Percentiles rank a stretch among this genome's conserved stretches.
Conservation (phyloP, 2,113 vertebrate genomes). For the Felis catus region DNA sequence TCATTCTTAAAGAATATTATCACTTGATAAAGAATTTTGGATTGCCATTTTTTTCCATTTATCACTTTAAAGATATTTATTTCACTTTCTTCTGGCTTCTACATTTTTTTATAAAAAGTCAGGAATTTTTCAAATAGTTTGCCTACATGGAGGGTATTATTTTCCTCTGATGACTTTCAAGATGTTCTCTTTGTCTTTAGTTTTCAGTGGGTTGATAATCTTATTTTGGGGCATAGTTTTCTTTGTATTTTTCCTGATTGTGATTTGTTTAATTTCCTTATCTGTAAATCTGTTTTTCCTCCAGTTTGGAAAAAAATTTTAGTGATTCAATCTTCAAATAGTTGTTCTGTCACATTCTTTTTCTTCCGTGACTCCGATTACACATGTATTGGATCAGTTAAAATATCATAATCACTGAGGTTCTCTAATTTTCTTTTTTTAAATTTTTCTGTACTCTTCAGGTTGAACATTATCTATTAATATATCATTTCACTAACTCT, state of each 20-base stretch:
- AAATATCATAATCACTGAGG: background rate
- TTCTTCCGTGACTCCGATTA: background rate
- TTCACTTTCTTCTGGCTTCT: background rate
- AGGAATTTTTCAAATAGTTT: background rate
- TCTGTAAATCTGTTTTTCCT: background rate
- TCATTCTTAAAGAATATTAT: background rate
- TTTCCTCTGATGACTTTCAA: background rate
- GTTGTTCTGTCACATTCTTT: background rate
- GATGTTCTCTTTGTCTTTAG: background rate
- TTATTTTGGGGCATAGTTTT: background rate
- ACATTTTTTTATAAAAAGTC: background rate
- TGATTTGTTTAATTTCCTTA: conserved; percentile 6
- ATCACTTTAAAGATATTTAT: background rate
- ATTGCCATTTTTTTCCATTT: background rate
- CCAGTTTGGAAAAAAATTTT: background rate
- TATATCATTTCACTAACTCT: background rate
- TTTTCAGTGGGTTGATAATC: background rate
- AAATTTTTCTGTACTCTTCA: background rate
- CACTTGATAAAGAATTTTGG: background rate
- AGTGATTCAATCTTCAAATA: background rate
- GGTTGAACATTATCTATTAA: background rate
- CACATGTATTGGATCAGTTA: background rate
- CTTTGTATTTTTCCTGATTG: background rate
- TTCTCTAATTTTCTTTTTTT: background rate
- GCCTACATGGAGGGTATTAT: background rate